Evolutionary conservation across 2,888 invertebrate genomes (phyloP), one percentile per base, ranked within the genome.

Genomic region (Oligia fasciuncula): DNA sequence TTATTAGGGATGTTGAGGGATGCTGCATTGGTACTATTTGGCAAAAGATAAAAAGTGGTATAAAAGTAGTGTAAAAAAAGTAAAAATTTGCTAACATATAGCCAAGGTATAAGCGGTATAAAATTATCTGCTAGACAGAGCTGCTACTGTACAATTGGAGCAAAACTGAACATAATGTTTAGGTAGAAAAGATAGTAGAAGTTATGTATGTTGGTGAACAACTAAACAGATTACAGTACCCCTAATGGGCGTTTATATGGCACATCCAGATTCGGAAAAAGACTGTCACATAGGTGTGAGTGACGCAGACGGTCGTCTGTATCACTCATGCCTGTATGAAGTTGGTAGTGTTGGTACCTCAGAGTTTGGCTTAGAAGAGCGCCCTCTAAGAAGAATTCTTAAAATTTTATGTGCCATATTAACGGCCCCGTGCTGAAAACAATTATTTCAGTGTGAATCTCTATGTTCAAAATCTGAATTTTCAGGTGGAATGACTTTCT

Each of bases 371-470:
- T 83, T 73, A 62, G 60, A 62, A 65, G 63, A 72, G 54, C 46
- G 82, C 62, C 78, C 79, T 68, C 68, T 80, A 78, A 62, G 79
- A 40, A 84, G 84, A 68, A 80, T 68, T 40, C 68, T 80, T 80
- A 80, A 63, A 84, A 80, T 80, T 85, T 65, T 80, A 81, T 80
- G 84, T 70, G 84, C 85, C 85, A 80, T 81, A 81, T 81, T 70
- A 84, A 81, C 69, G 0, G 84, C 79, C 67, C 76, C 81, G 43
- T 69, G 81, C 79, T 75, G 73, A 84, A 80, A 80, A 80, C 49
- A 80, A 80, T 78, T 40, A 57, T 78, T 78, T 63, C 49, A 57
- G 6, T 40, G 57, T 84, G 29, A 83, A 49, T 63, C 1, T 68
- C 29, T 23, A 46, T 14, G 1, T 46, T 5, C 9, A 29, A 77